These are phyloP conservation scores for Cataglyphis hispanica DNA, from an alignment of 1,140 invertebrate genomes.

Conservation along the genomic window DNA sequence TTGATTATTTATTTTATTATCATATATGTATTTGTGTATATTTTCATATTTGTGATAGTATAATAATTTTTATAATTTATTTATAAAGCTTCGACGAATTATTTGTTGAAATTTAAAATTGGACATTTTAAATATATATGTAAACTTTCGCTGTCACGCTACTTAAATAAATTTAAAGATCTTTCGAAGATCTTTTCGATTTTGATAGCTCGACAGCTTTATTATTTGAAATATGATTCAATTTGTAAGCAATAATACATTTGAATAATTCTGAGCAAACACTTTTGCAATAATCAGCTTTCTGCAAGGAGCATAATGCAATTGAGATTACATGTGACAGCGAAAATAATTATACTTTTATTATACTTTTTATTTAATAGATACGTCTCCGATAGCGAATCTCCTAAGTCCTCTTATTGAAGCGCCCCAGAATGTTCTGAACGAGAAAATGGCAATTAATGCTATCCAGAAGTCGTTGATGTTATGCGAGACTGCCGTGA, in stretches of 20 bases:
- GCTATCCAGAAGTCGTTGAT: slow-evolving; percentile 96
- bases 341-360: slow-evolving; percentile 60
- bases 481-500: slow-evolving; percentile 91
- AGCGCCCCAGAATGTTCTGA: slow-evolving; percentile 86
- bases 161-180: not conserved
- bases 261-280: not conserved
- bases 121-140: not conserved
- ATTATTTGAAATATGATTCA: not conserved
- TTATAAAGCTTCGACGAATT: not conserved
- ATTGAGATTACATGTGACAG: not conserved
- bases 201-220: not conserved
- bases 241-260: not conserved
- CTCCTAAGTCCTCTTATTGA: slow-evolving; percentile 85
- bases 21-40: too few relatives aligned
- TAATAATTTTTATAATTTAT: not conserved
- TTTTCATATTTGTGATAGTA: not conserved
- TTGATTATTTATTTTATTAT: not conserved
- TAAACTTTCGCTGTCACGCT: slow-evolving; percentile 17
- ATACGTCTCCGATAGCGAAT: slow-evolving; percentile 84
- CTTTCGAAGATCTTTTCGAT: too few relatives aligned
- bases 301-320: not conserved
- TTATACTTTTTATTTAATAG: slow-evolving; percentile 66
- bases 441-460: slow-evolving; percentile 94
- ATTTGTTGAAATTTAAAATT: slow-evolving; percentile 12
- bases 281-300: not conserved